Base-by-base conservation (phyloP, 2,797 vertebrate genomes). In the Allobates femoralis region DNA sequence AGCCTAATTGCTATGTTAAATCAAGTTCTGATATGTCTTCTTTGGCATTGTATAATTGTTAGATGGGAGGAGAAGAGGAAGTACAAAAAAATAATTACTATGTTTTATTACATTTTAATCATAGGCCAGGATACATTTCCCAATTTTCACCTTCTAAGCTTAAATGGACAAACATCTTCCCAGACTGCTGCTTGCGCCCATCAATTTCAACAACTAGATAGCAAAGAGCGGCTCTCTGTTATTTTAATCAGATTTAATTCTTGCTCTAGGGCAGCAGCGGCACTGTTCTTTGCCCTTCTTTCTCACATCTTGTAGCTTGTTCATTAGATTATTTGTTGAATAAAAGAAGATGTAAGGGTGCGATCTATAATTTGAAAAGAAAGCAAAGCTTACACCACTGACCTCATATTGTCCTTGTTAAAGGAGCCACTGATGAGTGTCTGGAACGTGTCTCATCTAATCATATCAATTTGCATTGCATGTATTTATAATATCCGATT, bases 31-130 rank as follows among this genome's bases (percentile, higher is more conserved):
- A 83, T 87, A 55, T 64, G 67, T 80, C 30, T 84, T 79, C n/a
- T 79, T 56, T 80, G 53, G 75, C 75, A 78, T 56, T 30, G 71
- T 84, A 79, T 87, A 87, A 87, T 87, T 84, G 81, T 87, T 74
- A 83, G 55, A 84, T 28, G 53, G 69, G 81, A 84, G 67, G 30
- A 84, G 62, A 60, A 30, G 55, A 79, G 46, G 53, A 64, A 79
- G 28, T 78, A 71, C 34, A 83, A 84, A 79, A 87, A 84, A 71
- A 16, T 66, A 87, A 87, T 87, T 74, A 87, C 86, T 80, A 80
- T 66, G 79, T 87, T 84, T 87, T 87, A 84, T 84, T 84, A 87
- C 79, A 87, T 87, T 84, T 84, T 87, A 84, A 87, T 87, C 75
- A 87, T 84, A 81, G 56, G 32, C 77, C 79, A 30, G 66, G 77